Percentiles rank a stretch among this genome's conserved stretches.
These are phyloP conservation scores for Dastarcus helophoroides DNA, from an alignment of 2,888 invertebrate species.

Conservation along the genomic window DNA sequence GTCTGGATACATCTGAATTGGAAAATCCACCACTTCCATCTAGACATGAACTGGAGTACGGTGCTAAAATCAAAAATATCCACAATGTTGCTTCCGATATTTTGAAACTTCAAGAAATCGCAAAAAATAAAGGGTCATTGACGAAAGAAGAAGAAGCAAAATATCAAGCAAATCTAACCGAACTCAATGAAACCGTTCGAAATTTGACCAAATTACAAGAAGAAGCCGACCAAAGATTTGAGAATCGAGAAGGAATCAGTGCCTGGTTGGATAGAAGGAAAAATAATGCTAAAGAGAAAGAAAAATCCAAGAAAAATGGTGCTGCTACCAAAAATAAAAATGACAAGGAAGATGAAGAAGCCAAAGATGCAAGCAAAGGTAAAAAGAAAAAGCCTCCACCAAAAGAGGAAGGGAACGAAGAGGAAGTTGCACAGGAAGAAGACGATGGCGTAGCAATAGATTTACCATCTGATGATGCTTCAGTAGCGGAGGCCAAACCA, in stretches of 20 bases:
- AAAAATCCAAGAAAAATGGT: constrained; percentile 17
- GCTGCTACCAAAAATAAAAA: constrained; percentile 12
- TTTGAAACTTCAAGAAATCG: constrained; percentile 48
- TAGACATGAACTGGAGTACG: constrained; percentile 32
- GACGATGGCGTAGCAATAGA: constrained; percentile 38
- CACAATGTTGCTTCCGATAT: constrained; percentile 46
- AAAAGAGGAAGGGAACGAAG: constrained; percentile 21
- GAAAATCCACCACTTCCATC: constrained; percentile 31
- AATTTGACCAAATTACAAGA: constrained; percentile 30
- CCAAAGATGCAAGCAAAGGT: constrained; percentile 21
- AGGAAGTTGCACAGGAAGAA: constrained; percentile 27
- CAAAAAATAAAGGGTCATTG: constrained; percentile 47
- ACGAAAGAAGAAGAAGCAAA: constrained; percentile 42
- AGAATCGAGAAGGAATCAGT: constrained; percentile 25
- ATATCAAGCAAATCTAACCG: constrained; percentile 45
- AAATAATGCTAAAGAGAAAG: constrained; percentile 21
- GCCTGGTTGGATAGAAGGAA: constrained; percentile 32
- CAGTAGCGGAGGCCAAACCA: constrained; percentile 66
- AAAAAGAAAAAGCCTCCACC: constrained; percentile 16
- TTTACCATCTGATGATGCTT: constrained; percentile 46
- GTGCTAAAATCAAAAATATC: constrained; percentile 46
- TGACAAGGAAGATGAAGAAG: constrained; percentile 20
- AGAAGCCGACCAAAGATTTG: constrained; percentile 20
- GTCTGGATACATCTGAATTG: constrained; percentile 20
- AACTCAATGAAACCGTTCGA: constrained; percentile 28